Evolutionary conservation across 2,797 vertebrate genomes (phyloP).

Genomic region (Acanthopagrus latus): DNA sequence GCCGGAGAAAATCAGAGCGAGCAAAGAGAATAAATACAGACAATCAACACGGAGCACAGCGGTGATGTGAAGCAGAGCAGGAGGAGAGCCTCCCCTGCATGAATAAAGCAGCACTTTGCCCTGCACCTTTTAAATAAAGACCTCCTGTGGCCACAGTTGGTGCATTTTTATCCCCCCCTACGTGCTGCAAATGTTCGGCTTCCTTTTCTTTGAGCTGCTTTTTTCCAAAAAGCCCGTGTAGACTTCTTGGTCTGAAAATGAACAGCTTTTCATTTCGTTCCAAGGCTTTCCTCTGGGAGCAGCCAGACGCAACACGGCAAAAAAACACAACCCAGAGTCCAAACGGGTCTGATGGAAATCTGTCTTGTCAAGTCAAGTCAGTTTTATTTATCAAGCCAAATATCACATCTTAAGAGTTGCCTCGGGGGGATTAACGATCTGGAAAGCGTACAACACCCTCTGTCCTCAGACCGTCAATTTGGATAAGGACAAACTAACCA

Average conservation of each 20-base stretch:
- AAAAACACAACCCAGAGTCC: neutral
- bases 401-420: neutral
- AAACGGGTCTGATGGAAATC: neutral
- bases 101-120: constrained; percentile 37
- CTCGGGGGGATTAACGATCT: neutral
- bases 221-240: neutral
- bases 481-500: too few species aligned
- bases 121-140: constrained; percentile 29
- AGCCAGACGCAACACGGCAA: neutral
- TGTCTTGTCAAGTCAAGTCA: neutral
- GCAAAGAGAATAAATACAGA: constrained; percentile 11
- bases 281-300: constrained; percentile 3
- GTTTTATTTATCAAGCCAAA: neutral
- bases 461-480: neutral
- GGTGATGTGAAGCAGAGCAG: constrained; percentile 30
- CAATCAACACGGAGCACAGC: constrained; percentile 15
- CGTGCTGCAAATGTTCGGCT: constrained; percentile 20
- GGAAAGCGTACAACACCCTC: neutral
- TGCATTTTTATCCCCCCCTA: constrained; percentile 26
- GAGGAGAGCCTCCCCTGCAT: constrained; percentile 20
- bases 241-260: neutral
- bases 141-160: constrained; percentile 33
- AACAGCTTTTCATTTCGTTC: neutral
- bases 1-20: constrained; percentile 1
- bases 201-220: constrained; percentile 1